Conservation (phyloP, 2,113 vertebrate genomes). For the Odobenus rosmarus region DNA sequence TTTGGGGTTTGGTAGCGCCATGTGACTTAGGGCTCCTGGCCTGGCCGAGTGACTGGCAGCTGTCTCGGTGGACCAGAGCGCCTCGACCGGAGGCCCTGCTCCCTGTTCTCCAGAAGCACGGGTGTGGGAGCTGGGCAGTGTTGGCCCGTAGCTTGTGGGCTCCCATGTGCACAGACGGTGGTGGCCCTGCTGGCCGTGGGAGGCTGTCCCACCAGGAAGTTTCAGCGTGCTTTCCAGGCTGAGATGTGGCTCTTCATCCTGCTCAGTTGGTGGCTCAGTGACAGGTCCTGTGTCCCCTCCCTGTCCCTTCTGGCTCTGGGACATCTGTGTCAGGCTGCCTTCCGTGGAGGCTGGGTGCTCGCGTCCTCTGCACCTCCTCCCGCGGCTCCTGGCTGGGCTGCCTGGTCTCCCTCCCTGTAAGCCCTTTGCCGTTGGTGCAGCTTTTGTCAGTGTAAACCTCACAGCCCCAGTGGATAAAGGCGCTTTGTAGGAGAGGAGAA, state of each 20-base stretch:
- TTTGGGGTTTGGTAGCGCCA: not conserved
- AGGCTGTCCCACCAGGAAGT: not conserved
- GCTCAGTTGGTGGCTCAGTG: not conserved
- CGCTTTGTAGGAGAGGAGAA: not conserved
- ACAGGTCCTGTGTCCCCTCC: not conserved
- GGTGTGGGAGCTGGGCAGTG: not conserved
- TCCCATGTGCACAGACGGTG: fast-evolving
- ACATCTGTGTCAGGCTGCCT: not conserved
- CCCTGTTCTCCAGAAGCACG: not conserved
- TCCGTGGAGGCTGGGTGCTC: not conserved
- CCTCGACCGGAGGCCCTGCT: not conserved
- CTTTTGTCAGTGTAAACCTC: not conserved
- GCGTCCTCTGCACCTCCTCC: fast-evolving
- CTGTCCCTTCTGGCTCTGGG: not conserved
- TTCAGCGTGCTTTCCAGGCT: not conserved
- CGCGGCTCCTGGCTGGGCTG: not conserved
- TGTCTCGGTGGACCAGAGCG: not conserved
- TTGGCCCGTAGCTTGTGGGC: not conserved
- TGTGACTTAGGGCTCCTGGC: not conserved
- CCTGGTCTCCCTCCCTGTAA: not conserved
- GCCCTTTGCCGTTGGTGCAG: not conserved
- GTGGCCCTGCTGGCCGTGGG: not conserved
- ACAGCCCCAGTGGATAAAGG: not conserved
- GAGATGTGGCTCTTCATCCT: not conserved
- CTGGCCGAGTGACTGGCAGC: not conserved